phyloP scores from a whole-genome alignment of 2,888 invertebrate species.

The Cristatella mucedo region DNA sequence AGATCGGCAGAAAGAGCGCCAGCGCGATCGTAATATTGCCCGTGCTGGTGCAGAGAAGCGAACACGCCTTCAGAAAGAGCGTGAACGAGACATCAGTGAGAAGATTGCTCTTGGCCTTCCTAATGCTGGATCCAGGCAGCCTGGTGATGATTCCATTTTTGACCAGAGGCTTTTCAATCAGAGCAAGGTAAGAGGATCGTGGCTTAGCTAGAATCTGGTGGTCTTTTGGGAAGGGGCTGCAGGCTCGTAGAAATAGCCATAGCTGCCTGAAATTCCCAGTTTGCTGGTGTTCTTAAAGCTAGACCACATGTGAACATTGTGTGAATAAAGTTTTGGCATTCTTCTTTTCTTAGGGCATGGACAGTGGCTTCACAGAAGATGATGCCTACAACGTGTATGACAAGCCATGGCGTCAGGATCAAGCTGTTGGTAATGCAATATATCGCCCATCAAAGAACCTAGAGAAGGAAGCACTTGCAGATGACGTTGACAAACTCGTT shows the following conservation, averaged over 20 bases:
- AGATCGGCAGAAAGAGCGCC: constrained; percentile 76
- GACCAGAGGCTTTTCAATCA: constrained; percentile 92
- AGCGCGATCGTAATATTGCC: constrained; percentile 76
- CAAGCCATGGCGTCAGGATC: constrained; percentile 86
- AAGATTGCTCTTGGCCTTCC: constrained; percentile 94
- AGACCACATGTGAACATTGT: no score
- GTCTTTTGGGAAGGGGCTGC: neutral
- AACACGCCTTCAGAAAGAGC: constrained; percentile 48
- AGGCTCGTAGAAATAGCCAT: neutral
- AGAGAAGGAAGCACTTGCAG: constrained; percentile 76
- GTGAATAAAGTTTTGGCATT: no score
- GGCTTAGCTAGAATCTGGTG: neutral
- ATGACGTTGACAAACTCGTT: constrained; percentile 71
- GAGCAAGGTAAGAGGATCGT: constrained; percentile 40
- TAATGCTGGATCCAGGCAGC: constrained; percentile 51
- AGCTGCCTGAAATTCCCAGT: no score
- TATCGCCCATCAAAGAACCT: constrained; percentile 49
- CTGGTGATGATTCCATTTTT: constrained; percentile 55
- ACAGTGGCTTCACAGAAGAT: constrained; percentile 85
- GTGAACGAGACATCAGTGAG: constrained; percentile 92
- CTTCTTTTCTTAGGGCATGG: constrained; percentile 49
- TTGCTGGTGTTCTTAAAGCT: neutral
- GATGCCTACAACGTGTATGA: constrained; percentile 95
- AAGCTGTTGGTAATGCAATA: constrained; percentile 67
- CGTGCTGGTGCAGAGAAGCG: constrained; percentile 81